Conservation (phyloP, 2,113 vertebrate genomes). For the Indicator indicator region DNA sequence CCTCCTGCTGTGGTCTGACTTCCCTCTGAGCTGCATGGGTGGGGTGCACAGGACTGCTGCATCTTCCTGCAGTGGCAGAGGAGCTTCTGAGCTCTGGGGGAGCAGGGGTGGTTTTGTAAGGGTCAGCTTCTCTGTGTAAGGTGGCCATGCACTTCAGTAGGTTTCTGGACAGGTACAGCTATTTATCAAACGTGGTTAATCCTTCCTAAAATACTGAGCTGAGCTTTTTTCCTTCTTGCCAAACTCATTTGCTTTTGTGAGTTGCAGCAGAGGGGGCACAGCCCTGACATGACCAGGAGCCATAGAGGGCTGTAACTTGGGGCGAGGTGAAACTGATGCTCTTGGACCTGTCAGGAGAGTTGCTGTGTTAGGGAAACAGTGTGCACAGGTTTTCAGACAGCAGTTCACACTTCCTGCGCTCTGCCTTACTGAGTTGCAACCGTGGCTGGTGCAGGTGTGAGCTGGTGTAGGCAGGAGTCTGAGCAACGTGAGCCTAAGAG, state of each 20-base stretch:
- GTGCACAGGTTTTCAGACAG: not conserved
- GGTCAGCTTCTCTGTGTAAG: not conserved
- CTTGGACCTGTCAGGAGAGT: not conserved
- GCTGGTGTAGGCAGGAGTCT: not conserved
- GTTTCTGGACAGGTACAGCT: not conserved
- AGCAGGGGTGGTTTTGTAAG: not conserved
- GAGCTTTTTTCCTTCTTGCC: not conserved
- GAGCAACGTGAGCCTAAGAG: not conserved
- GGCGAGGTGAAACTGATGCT: not conserved
- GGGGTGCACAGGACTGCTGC: not conserved
- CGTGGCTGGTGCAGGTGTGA: not conserved
- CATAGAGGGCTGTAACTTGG: not conserved
- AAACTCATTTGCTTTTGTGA: not conserved
- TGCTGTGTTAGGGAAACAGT: not conserved
- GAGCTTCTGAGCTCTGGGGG: not conserved
- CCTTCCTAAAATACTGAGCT: conserved; percentile 4
- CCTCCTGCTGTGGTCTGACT: not conserved
- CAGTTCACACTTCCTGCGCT: not conserved
- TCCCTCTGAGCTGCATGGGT: not conserved
- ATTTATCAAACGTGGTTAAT: not conserved
- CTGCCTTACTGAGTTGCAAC: not conserved
- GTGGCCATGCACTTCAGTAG: not conserved
- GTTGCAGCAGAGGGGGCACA: not conserved
- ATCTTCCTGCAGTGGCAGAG: not conserved
- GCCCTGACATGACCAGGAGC: not conserved